Percentiles rank a stretch among this genome's conserved stretches.
Evolutionary conservation across 2,888 invertebrate species (phyloP).

Genomic region (Eupeodes latifasciatus): DNA sequence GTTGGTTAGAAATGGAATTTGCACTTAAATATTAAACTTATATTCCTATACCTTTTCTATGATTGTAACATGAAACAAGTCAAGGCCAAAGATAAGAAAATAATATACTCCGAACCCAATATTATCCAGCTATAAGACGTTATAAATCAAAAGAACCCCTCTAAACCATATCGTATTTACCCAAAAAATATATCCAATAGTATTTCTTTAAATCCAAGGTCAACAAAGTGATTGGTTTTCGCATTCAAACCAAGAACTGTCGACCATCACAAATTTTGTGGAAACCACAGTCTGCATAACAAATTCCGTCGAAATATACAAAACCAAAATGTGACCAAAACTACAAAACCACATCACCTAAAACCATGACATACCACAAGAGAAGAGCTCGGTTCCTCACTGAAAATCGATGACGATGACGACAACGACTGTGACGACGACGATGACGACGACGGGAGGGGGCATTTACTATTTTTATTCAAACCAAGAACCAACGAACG

Average conservation of each 20-base stretch:
- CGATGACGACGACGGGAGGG: conserved; percentile 33
- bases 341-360: conserved; percentile 62
- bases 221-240: conserved; percentile 31
- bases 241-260: conserved; percentile 12
- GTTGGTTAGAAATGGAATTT: background rate
- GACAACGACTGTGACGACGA: background rate
- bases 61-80: background rate
- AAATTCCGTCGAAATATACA: conserved; percentile 52
- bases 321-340: conserved; percentile 73
- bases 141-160: conserved; percentile 37
- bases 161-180: background rate
- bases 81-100: conserved; percentile 18
- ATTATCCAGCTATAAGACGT: background rate
- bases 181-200: conserved; percentile 33
- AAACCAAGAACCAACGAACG: background rate
- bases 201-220: conserved; percentile 31
- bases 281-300: conserved; percentile 58
- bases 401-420: conserved; percentile 30
- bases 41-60: background rate
- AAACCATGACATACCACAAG: conserved; percentile 70
- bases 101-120: background rate
- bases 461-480: conserved; percentile 23
- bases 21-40: background rate
- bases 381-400: conserved; percentile 44
- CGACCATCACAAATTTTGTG: conserved; percentile 66